phyloP scores from a whole-genome alignment of 2,888 invertebrate species.

The Tetragonisca angustula region DNA sequence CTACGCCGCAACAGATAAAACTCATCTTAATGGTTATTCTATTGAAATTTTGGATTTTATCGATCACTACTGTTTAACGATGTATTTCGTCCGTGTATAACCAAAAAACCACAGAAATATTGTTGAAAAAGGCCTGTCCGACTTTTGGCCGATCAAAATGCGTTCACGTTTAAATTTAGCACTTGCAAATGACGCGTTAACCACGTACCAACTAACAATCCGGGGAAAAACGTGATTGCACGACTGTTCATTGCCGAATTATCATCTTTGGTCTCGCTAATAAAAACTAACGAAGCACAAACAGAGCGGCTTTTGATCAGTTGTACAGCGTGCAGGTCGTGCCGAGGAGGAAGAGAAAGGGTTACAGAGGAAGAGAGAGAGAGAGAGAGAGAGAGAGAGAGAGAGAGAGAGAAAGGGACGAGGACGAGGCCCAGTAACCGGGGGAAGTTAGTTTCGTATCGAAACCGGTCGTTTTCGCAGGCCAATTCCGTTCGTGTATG shows the following conservation, averaged over 20 bases:
- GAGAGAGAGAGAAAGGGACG: not conserved
- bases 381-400: not conserved
- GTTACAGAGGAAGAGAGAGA: not conserved
- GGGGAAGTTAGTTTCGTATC: constrained; percentile 50
- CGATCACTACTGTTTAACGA: not conserved
- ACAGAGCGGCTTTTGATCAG: constrained; percentile 58
- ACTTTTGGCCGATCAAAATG: not conserved
- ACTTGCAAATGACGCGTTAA: too few relatives aligned
- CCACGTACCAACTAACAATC: not conserved
- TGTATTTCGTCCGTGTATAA: not conserved
- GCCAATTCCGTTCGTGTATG: constrained; percentile 56
- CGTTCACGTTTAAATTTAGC: not conserved
- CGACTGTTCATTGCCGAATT: constrained; percentile 31
- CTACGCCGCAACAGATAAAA: not conserved
- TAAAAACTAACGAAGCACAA: constrained; percentile 46
- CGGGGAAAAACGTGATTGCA: not conserved
- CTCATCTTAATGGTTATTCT: not conserved
- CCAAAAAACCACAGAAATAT: not conserved
- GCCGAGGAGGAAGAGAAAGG: not conserved
- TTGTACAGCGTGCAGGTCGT: constrained; percentile 43
- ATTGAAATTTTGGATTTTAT: not conserved
- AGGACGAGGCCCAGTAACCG: constrained; percentile 35
- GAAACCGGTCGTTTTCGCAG: constrained; percentile 63
- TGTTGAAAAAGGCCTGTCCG: not conserved
- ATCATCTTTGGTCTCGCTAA: constrained; percentile 25